Base-by-base conservation (phyloP, 2,113 vertebrate species). In the Nanorana parkeri region DNA sequence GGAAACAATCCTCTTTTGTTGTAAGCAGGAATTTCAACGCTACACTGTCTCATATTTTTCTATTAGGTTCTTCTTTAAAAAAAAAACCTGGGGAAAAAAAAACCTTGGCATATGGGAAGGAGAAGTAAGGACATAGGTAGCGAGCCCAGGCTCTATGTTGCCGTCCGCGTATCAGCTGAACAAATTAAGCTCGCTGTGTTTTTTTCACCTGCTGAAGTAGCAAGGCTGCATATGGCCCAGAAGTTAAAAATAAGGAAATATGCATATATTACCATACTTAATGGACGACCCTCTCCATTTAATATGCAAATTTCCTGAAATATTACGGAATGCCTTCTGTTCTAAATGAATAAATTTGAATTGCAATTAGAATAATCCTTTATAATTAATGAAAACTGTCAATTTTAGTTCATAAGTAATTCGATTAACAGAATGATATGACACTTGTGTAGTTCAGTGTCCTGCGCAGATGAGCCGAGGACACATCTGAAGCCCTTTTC, bases 371-470 rank as follows among this genome's bases (percentile, higher is more conserved):
- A 99, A 97, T 98, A 99, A 96, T 97, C 96, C 77, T 98, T 85
- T 98, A 98, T 98, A 98, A 97, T 99, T 98, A 98, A 98, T 97
- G 97, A 99, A 99, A 97, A 98, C 97, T 99, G 97, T 99, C 97
- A 99, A 99, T 99, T 99, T 99, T 96, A 95, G 96, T 99, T 99
- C 97, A 98, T 96, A 97, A 98, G 96, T 99, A 99, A 99, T 99
- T 98, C 98, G 97, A 99, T 99, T 99, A 98, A 98, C 96, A 94
- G 95, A 96, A 96, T 97, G 96, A 99, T 96, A 95, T 95, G 96
- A 95, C 95, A 94, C 94, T 95, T 95, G 96, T 96, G 95, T 97
- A 97, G 96, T 97, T 97, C 95, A 93, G 92, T 91, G 93, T 94
- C 95, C 96, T 94, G 92, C 90, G 90, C 94, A 92, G 90, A 92